Base-by-base conservation (phyloP, 2,797 vertebrate genomes). In the Crocodylus rhombifer region DNA sequence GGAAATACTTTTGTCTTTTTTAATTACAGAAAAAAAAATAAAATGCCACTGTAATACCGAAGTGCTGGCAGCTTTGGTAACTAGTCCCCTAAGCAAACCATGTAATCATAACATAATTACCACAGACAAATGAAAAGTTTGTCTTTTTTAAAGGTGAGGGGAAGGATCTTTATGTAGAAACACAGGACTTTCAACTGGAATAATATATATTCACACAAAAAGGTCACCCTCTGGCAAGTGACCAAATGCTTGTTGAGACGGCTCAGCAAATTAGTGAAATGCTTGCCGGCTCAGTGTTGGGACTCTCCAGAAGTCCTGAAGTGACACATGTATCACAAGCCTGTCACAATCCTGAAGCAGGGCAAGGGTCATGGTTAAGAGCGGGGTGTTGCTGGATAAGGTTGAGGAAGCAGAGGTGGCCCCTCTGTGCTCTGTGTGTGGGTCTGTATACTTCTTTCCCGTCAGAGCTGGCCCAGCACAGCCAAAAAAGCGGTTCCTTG, bases 401-500 rank as follows among this genome's bases (percentile, higher is more conserved):
- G 95, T 97, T 95, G 95, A 97, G 98, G 98, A 98, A 98, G 97
- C 97, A 97, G 97, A 97, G 98, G 97, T 97, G 96, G 97, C 97
- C 97, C 94, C 97, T 97, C 93, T 93, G 96, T 95, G 96, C 97
- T 97, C 96, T 80, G 97, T 97, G 97, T 98, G 98, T 97, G 98
- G 97, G 97, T 97, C 98, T 98, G 97, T 97, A 94, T 97, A 95
- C 96, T 98, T 90, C 96, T 98, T 98, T 98, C 98, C 98, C 98
- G 97, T 98, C 98, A 98, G 91, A 95, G 97, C 97, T 96, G 96
- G 97, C 97, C 96, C 96, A 88, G 97, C 86, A 89, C 75, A 93
- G 98, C 97, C 98, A 96, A 98, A 98, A 98, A 98, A 98, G 97
- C 97, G 69, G 98, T 98, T 98, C 98, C 97, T 98, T 98, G 98